Evolutionary conservation across 2,797 vertebrate genomes (phyloP), one percentile per base, ranked within the genome.

Genomic region (Aratinga solstitialis): DNA sequence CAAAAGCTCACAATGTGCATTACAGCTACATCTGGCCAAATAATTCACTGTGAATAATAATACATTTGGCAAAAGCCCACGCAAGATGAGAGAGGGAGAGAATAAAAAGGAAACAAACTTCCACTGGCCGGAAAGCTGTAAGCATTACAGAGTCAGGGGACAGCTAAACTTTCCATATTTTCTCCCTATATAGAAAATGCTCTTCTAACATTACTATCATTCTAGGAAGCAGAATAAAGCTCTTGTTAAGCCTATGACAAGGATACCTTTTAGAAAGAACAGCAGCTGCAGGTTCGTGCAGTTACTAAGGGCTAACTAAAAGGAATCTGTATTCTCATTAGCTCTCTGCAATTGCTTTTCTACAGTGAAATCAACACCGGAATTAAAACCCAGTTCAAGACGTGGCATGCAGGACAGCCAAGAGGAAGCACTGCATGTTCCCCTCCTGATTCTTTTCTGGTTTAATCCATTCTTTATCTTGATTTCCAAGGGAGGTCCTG

Each of bases 371-470:
- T 10, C 1, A 1, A 26, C 27, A 7, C 5, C 3, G 2, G 48
- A 21, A 56, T 10, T 40, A 10, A 43, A 94, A 21, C 7, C n/a
- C 61, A 32, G 11, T 10, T 54, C n/a, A 30, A 38, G n/a, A 18
- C 0, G 0, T 5, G 53, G 19, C 77, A 78, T 0, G 0, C n/a
- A 0, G 2, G 16, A 15, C 15, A 65, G 68, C 32, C 0, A 1
- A 66, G 58, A 43, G 53, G 20, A 72, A 56, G 65, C 51, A 38
- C 67, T 16, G 40, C 15, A 5, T 7, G 32, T 78, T 74, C 36
- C 66, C 51, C 42, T 76, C 61, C 68, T 7, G 51, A 79, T n/a
- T 9, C 53, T 72, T 14, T 77, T 45, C 48, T 62, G 72, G 10
- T 32, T 93, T 73, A 12, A 15, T 45, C 34, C n/a, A 2, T 20